Percentiles rank a stretch among this genome's conserved stretches.
phyloP scores from a whole-genome alignment of 92 coral and sea anemone species.

The Plumapathes pennacea region DNA sequence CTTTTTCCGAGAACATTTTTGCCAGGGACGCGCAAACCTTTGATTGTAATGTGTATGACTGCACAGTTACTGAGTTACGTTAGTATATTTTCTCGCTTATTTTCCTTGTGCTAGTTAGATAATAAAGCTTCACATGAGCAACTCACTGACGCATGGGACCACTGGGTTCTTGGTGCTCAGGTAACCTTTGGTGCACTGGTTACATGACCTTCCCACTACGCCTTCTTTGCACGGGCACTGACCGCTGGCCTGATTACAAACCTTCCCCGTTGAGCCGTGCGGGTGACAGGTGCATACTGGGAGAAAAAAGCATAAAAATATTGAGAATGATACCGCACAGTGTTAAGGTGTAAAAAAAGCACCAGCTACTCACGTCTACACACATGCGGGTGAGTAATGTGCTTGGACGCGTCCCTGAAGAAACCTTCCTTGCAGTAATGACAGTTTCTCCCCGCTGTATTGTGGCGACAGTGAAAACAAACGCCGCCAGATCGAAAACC shows the following conservation, averaged over 20 bases:
- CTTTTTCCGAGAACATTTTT: too few species aligned
- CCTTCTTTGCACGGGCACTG: slow-evolving; percentile 94
- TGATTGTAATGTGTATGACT: too few species aligned
- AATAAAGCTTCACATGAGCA: too few species aligned
- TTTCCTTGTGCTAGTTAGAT: too few species aligned
- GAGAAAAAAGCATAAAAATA: neutral
- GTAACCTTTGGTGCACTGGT: slow-evolving; percentile 67
- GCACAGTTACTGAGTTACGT: too few species aligned
- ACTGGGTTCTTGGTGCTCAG: slow-evolving; percentile 64
- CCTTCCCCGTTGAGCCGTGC: slow-evolving; percentile 77
- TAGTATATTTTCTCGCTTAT: too few species aligned
- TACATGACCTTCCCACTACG: slow-evolving; percentile 74
- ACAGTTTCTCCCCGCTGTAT: slow-evolving; percentile 91
- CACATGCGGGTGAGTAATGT: slow-evolving; percentile 71
- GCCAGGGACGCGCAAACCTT: too few species aligned
- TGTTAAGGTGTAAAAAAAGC: too few species aligned
- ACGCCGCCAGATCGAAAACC: slow-evolving; percentile 88
- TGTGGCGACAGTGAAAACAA: slow-evolving; percentile 86
- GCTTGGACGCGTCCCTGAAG: slow-evolving; percentile 84
- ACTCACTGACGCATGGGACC: slow-evolving; percentile 78
- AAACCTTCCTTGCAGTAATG: slow-evolving; percentile 93
- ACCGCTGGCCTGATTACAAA: slow-evolving; percentile 77
- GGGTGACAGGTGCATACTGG: slow-evolving; percentile 83
- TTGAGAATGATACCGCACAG: too few species aligned
- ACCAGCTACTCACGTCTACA: slow-evolving; percentile 77